These are phyloP conservation scores for Callinectes sapidus DNA, from an alignment of 2,888 invertebrate genomes.

Conservation along the genomic window DNA sequence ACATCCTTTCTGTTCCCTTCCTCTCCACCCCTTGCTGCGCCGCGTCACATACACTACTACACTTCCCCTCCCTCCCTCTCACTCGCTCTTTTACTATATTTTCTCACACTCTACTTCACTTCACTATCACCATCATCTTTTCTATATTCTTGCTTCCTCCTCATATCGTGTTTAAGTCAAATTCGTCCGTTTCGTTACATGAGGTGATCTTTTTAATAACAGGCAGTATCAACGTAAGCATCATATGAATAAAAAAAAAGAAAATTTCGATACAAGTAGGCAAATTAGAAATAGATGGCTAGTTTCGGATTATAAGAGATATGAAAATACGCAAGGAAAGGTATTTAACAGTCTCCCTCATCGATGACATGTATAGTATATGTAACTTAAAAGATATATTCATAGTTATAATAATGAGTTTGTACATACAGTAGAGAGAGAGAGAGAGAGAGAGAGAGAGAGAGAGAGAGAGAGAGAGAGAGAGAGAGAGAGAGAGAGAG, in stretches of 20 bases:
- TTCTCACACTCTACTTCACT: background rate
- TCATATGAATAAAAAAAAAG: background rate
- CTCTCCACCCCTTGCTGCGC: background rate
- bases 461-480: slow-evolving; percentile 43
- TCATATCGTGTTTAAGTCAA: background rate
- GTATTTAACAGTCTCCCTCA: too few species aligned
- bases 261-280: too few species aligned
- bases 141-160: background rate
- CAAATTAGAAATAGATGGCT: too few species aligned
- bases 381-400: too few species aligned
- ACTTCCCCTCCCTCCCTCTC: background rate
- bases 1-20: background rate
- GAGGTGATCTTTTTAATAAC: background rate
- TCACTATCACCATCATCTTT: background rate
- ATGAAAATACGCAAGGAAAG: too few species aligned
- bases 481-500: slow-evolving; percentile 39
- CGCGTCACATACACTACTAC: slow-evolving; percentile 1
- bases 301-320: too few species aligned
- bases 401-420: too few species aligned
- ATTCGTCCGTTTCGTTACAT: background rate
- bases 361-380: too few species aligned
- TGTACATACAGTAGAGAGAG: background rate
- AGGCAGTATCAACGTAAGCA: background rate
- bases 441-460: slow-evolving; percentile 44
- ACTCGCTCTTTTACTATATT: too few species aligned